phyloP scores from a whole-genome alignment of 2,888 invertebrate species.

The Dynastes maya region DNA sequence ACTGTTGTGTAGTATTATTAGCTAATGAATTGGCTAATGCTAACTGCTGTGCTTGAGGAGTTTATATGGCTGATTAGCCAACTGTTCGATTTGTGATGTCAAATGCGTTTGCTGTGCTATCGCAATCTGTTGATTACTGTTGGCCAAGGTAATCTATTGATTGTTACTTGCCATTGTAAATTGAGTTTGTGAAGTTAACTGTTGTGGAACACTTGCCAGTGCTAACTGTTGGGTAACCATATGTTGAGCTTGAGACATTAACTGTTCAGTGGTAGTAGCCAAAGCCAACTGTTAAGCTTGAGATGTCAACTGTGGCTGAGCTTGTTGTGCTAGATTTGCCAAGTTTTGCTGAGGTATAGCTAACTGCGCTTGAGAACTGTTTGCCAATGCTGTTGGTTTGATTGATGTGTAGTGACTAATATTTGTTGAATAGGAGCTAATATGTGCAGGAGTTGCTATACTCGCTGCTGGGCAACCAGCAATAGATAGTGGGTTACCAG shows the following conservation, averaged over 20 bases:
- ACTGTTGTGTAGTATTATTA: conserved; percentile 61
- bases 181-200: conserved; percentile 65
- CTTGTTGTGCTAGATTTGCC: conserved; percentile 65
- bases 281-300: conserved; percentile 66
- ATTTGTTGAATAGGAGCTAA: conserved; percentile 70
- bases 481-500: conserved; percentile 74
- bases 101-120: conserved; percentile 59
- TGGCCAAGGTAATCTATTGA: conserved; percentile 64
- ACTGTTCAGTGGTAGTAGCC: conserved; percentile 65
- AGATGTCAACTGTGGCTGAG: conserved; percentile 63
- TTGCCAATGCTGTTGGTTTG: conserved; percentile 67
- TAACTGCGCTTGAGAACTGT: conserved; percentile 67
- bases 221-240: conserved; percentile 62
- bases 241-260: conserved; percentile 63
- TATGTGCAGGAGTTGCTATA: conserved; percentile 74
- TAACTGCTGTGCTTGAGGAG: conserved; percentile 59
- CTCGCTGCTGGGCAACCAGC: conserved; percentile 75
- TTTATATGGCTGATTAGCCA: conserved; percentile 59
- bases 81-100: conserved; percentile 56
- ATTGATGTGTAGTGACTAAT: conserved; percentile 68
- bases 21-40: conserved; percentile 58
- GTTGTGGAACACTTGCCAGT: conserved; percentile 61
- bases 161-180: conserved; percentile 59
- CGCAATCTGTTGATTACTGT: conserved; percentile 63
- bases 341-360: conserved; percentile 69